These are phyloP conservation scores for Plemyria rubiginata DNA, from an alignment of 2,888 invertebrate species.

Conservation along the genomic window DNA sequence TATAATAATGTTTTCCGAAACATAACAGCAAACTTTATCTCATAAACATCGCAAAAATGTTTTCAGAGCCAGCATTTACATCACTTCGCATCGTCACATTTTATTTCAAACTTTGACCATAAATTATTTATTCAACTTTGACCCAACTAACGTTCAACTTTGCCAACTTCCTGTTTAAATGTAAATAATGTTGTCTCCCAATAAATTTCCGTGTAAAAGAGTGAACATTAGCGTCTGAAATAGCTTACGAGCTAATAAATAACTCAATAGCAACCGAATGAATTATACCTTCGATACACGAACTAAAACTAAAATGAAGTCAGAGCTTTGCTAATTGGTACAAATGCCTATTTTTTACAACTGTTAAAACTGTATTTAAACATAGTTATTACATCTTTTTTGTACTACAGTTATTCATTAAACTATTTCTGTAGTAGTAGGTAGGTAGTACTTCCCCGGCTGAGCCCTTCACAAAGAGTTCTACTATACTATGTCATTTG, in stretches of 20 bases:
- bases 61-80: slow-evolving; percentile 1
- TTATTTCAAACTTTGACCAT: slow-evolving; percentile 7
- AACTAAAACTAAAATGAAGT: slow-evolving; percentile 43
- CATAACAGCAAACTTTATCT: not conserved
- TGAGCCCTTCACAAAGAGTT: too few species aligned
- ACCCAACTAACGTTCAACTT: slow-evolving; percentile 29
- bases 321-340: slow-evolving; percentile 34
- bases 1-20: not conserved
- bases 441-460: too few species aligned
- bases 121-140: slow-evolving; percentile 27
- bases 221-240: slow-evolving; percentile 61
- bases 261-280: slow-evolving; percentile 65
- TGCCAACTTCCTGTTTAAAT: slow-evolving; percentile 24
- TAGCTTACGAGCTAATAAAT: slow-evolving; percentile 73
- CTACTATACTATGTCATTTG: too few species aligned
- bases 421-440: too few species aligned
- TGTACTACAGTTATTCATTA: too few species aligned
- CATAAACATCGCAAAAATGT: not conserved
- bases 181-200: slow-evolving; percentile 32
- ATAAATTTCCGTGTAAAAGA: slow-evolving; percentile 38
- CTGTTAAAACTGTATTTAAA: too few species aligned
- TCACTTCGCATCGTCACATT: slow-evolving; percentile 4
- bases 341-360: too few species aligned
- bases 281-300: slow-evolving; percentile 68
- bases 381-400: too few species aligned